Evolutionary conservation across 2,888 invertebrate species (phyloP).

Genomic region (Neoitamus cyanurus): DNA sequence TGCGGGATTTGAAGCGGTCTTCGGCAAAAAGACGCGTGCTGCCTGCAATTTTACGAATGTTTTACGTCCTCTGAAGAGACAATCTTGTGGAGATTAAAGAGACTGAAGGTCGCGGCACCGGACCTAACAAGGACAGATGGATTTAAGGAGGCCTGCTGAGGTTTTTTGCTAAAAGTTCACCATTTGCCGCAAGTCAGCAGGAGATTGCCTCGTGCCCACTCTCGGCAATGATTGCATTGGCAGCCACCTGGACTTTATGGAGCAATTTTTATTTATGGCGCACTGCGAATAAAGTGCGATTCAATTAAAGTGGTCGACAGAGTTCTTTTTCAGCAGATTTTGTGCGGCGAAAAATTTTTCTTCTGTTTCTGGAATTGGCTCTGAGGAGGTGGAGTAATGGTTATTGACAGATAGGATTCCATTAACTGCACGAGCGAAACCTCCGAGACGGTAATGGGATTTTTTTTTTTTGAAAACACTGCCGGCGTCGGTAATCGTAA

Average conservation of each 20-base stretch:
- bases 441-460: neutral
- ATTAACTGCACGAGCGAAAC: neutral
- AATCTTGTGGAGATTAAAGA: constrained; percentile 1
- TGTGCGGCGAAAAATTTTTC: neutral
- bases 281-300: constrained; percentile 1
- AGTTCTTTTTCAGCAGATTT: neutral
- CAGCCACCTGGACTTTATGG: constrained; percentile 26
- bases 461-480: neutral
- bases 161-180: neutral
- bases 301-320: neutral
- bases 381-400: neutral
- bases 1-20: neutral
- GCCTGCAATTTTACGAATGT: neutral
- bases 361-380: neutral
- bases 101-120: constrained; percentile 8
- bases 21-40: neutral
- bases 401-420: neutral
- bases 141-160: neutral
- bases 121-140: constrained; percentile 29
- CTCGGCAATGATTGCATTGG: neutral
- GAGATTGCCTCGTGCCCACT: neutral
- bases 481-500: neutral
- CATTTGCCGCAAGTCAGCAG: neutral
- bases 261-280: constrained; percentile 17
- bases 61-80: neutral